Evolutionary conservation across 2,797 vertebrate genomes (phyloP).

Genomic region (Anniella stebbinsi): DNA sequence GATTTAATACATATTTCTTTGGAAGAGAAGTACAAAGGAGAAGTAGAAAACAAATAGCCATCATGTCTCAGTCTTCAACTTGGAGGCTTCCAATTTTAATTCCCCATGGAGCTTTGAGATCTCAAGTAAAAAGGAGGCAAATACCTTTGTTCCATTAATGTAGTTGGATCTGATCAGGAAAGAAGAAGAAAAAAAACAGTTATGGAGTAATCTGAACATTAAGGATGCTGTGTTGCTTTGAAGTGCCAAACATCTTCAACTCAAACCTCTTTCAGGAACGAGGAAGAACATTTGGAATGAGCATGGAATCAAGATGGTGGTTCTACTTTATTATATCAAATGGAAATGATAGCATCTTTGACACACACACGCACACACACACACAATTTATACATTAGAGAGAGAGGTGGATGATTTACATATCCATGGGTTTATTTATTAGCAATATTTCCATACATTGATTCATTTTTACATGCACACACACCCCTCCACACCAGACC

Average conservation of each 20-base stretch:
- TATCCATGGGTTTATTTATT: background rate
- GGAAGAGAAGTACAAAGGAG: background rate
- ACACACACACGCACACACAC: background rate
- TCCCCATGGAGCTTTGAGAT: conserved; percentile 69
- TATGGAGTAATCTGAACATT: conserved; percentile 13
- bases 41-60: background rate
- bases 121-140: conserved; percentile 84
- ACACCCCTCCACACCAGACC: too few relatives aligned
- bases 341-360: background rate
- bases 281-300: background rate
- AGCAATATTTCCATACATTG: background rate
- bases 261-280: background rate
- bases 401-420: too few relatives aligned
- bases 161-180: conserved; percentile 86
- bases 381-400: background rate
- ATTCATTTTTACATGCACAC: too few relatives aligned
- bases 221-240: background rate
- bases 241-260: conserved; percentile 4
- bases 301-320: background rate
- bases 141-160: conserved; percentile 90
- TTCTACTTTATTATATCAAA: background rate
- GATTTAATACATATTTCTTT: conserved; percentile 9
- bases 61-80: background rate
- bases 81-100: background rate
- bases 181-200: conserved; percentile 11